Percentiles rank a stretch among this genome's conserved stretches.
Conservation (phyloP, 2,797 vertebrate species). For the Pteronotus mesoamericanus region DNA sequence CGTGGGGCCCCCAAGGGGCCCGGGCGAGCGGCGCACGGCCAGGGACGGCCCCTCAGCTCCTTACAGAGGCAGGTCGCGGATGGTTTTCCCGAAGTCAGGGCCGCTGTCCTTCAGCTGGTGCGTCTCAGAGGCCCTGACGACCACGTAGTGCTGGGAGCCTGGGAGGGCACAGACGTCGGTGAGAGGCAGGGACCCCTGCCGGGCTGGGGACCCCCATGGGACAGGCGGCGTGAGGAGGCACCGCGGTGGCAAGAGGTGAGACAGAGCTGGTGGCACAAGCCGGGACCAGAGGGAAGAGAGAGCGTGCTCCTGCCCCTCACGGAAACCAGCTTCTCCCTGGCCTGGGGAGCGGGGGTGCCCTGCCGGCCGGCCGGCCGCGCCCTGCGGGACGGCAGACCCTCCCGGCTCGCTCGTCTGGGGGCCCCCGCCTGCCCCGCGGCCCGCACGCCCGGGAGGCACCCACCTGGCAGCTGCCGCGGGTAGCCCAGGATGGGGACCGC, state of each 20-base stretch:
- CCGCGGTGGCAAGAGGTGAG: rapidly evolving
- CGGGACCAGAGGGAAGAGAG: not conserved
- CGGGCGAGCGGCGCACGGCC: rapidly evolving
- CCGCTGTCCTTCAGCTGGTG: constrained; percentile 89
- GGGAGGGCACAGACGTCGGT: not conserved
- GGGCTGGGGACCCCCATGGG: rapidly evolving
- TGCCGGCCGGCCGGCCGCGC: rapidly evolving
- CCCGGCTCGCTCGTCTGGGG: too few relatives aligned
- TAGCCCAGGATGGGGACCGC: constrained; percentile 93
- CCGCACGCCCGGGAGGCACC: too few relatives aligned
- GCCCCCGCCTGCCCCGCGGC: too few relatives aligned
- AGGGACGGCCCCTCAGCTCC: not conserved
- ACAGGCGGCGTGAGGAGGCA: rapidly evolving
- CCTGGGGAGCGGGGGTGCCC: rapidly evolving
- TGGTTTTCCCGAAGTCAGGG: constrained; percentile 91
- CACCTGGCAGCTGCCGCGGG: constrained; percentile 94
- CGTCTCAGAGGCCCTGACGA: constrained; percentile 89
- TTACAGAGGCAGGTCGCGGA: constrained; percentile 94
- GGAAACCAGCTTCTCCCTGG: not conserved
- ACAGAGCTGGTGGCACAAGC: too few relatives aligned
- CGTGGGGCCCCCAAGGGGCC: not conserved
- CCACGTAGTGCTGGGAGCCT: constrained; percentile 90
- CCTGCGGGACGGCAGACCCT: not conserved
- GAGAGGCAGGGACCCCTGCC: not conserved
- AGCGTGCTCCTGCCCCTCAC: not conserved